phyloP scores from a whole-genome alignment of 2,888 invertebrate genomes.

The Unio delphinus region DNA sequence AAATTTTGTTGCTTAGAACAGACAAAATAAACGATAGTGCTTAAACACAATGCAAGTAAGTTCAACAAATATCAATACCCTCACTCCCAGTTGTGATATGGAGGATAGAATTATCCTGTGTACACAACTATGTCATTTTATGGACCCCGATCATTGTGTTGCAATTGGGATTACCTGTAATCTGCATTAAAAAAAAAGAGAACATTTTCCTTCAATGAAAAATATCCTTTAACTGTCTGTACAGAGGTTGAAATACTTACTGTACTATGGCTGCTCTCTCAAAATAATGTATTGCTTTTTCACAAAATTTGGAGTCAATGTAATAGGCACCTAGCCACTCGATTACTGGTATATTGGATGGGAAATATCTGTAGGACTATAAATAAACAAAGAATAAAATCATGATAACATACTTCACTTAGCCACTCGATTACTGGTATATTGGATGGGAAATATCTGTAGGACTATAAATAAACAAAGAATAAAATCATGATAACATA shows the following conservation, averaged over 20 bases:
- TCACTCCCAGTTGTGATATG: too few relatives aligned
- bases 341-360: constrained; percentile 83
- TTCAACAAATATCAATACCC: too few relatives aligned
- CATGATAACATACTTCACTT: constrained; percentile 73
- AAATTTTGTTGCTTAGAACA: too few relatives aligned
- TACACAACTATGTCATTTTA: too few relatives aligned
- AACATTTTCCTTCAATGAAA: neutral
- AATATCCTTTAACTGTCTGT: neutral
- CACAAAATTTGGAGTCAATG: constrained; percentile 89
- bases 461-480: constrained; percentile 75
- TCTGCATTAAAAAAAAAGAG: neutral
- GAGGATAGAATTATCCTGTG: too few relatives aligned
- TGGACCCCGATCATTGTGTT: too few relatives aligned
- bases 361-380: constrained; percentile 81
- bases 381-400: constrained; percentile 36
- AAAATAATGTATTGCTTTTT: constrained; percentile 86
- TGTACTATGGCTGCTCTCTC: constrained; percentile 74
- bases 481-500: too few relatives aligned
- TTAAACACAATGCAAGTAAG: too few relatives aligned
- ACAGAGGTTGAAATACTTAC: constrained; percentile 53
- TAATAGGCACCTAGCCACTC: constrained; percentile 93
- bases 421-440: constrained; percentile 88
- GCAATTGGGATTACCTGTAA: neutral
- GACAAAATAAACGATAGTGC: too few relatives aligned
- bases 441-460: constrained; percentile 81